phyloP scores from a whole-genome alignment of 2,888 invertebrate species.

The Dioctria linearis region DNA sequence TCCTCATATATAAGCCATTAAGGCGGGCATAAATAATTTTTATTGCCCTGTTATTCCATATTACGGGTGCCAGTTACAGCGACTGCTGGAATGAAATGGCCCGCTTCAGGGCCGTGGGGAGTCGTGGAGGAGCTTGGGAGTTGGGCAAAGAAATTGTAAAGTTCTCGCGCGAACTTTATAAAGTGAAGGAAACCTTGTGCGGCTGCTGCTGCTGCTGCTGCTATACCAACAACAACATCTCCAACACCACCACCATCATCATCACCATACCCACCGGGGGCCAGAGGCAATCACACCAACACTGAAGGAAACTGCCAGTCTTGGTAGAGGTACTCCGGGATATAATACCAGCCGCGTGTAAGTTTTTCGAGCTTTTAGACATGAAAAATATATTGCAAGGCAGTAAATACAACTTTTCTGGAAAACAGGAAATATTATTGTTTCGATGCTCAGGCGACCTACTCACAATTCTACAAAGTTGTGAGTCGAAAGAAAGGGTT shows the following conservation, averaged over 20 bases:
- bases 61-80: slow-evolving; percentile 53
- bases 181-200: slow-evolving; percentile 35
- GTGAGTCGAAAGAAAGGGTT: slow-evolving; percentile 10
- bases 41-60: slow-evolving; percentile 57
- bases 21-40: slow-evolving; percentile 58
- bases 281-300: not conserved
- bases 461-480: not conserved
- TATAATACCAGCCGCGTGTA: slow-evolving; percentile 41
- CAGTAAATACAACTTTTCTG: slow-evolving; percentile 54
- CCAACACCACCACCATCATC: not conserved
- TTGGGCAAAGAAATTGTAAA: slow-evolving; percentile 40
- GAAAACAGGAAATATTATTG: slow-evolving; percentile 54
- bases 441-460: slow-evolving; percentile 29
- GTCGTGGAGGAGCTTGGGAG: not conserved
- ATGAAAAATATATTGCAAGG: slow-evolving; percentile 55
- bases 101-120: slow-evolving; percentile 19
- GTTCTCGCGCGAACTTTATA: slow-evolving; percentile 48
- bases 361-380: slow-evolving; percentile 53
- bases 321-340: not conserved
- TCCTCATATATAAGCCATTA: slow-evolving; percentile 58
- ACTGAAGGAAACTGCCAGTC: no score
- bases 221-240: slow-evolving; percentile 8
- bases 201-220: not conserved
- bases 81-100: slow-evolving; percentile 15
- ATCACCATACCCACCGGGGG: not conserved